Base-by-base conservation (phyloP, 2,888 invertebrate species). In the Hartigia nigra region DNA sequence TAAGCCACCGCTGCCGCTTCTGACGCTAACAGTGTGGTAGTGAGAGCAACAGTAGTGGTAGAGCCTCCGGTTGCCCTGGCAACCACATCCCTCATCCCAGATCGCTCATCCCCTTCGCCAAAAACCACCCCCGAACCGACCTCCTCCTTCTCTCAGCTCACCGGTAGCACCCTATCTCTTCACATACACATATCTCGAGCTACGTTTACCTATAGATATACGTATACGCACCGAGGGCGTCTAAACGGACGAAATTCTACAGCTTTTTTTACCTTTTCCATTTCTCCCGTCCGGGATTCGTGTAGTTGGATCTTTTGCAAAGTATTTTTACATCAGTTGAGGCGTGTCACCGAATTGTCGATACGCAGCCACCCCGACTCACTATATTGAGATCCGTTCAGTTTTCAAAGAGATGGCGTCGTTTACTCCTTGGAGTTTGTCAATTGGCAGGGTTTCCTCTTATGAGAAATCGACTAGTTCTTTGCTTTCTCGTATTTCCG, bases 1-100 rank as follows among this genome's bases (percentile, higher is more conserved):
- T 89, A 90, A 90, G 89, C 90, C 88, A 85, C 85, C 80, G 77
- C 78, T 84, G 87, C 86, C 83, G 84, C 85, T 55, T 9, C 55
- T 39, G 39, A 23, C 9, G 5, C 23, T 5, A 14, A 39, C 39
- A 5, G 39, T 39, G 39, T 39, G 14, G 14, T 23, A 23, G 23
- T 55, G 9, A 23, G 23, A 23, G 55, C 23, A 9, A 2, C 9
- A 2, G 9, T 55, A 55, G 55, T 55, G 23, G 55, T 55, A 55
- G 23, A 55, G 55, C 55, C 55, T 55, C 55, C 55, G 55, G 91
- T 91, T 91, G 88, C 91, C 91, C 83, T 87, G 90, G 91, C 87
- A 90, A 91, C 91, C 85, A 84, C 86, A 82, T 84, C 86, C 85
- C 88, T 85, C 87, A 86, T 85, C 85, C 87, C 86, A 55, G 55